Percentiles rank a stretch among this genome's conserved stretches.
Conservation (phyloP, 2,113 vertebrate species). For the Xiphophorus couchianus region DNA sequence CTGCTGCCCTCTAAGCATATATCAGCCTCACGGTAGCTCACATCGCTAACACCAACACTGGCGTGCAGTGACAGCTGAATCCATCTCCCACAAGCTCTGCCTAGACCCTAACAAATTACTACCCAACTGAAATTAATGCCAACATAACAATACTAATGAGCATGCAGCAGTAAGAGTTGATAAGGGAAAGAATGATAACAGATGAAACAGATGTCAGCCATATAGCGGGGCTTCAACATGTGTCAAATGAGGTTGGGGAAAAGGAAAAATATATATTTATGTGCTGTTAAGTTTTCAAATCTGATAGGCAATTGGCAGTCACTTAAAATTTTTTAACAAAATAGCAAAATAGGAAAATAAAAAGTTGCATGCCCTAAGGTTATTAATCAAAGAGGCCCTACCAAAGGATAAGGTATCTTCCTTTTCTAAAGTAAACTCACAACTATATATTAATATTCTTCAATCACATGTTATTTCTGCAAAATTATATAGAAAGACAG, state of each 20-base stretch:
- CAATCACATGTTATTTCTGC: too few species aligned
- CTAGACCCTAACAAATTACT: constrained; percentile 71
- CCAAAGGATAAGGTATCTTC: too few species aligned
- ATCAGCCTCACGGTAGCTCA: constrained; percentile 67
- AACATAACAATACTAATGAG: constrained; percentile 68
- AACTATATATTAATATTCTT: too few species aligned
- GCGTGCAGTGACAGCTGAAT: constrained; percentile 72
- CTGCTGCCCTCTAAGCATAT: constrained; percentile 73
- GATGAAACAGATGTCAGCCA: constrained; percentile 30
- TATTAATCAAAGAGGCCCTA: not conserved
- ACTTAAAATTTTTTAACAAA: not conserved
- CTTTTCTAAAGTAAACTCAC: too few species aligned
- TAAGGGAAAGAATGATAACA: constrained; percentile 51
- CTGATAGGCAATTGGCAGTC: not conserved
- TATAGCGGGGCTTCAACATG: constrained; percentile 19
- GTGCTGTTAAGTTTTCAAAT: constrained; percentile 3
- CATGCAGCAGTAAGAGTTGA: constrained; percentile 21
- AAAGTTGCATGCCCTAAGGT: not conserved
- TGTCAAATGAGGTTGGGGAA: constrained; percentile 21
- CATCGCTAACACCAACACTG: constrained; percentile 70
- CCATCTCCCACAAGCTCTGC: constrained; percentile 71
- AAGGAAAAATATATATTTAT: constrained; percentile 1
- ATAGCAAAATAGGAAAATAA: not conserved
- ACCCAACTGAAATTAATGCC: constrained; percentile 60
- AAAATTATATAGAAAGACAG: too few species aligned